Evolutionary conservation across 2,797 vertebrate genomes (phyloP).

Genomic region (Micromesistius poutassou): DNA sequence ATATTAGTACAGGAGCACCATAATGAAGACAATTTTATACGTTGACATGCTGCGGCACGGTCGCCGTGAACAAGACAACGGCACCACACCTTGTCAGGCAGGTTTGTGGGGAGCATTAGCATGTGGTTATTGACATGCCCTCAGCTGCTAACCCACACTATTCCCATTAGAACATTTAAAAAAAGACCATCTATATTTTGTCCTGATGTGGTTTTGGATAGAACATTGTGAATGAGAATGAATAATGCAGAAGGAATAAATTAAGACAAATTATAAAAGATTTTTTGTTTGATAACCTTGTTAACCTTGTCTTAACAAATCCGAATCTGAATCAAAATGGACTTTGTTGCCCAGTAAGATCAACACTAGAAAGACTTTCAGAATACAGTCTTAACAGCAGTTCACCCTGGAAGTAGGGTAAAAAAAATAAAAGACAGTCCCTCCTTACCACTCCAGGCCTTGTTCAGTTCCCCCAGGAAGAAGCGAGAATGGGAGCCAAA

Average conservation of each 20-base stretch:
- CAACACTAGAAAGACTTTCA: no score
- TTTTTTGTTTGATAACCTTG: no score
- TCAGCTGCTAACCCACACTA: neutral
- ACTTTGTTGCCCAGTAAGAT: no score
- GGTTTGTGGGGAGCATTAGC: neutral
- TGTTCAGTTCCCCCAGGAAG: constrained; percentile 82
- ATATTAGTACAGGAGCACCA: neutral
- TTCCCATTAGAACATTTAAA: neutral
- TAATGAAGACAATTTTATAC: neutral
- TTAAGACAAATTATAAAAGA: no score
- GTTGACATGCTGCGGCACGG: neutral
- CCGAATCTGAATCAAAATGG: no score
- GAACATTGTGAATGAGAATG: neutral
- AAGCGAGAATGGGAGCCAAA: constrained; percentile 87
- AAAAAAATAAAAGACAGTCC: neutral
- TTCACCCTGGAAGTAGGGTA: no score
- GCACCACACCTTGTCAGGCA: neutral
- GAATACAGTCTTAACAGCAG: no score
- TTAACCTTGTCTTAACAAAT: no score
- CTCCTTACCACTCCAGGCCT: constrained; percentile 78
- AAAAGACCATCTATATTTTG: neutral
- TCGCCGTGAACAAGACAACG: neutral
- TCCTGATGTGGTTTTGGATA: neutral
- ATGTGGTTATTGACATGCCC: neutral
- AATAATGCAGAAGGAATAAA: neutral